A percentile compares a stretch with the other conserved stretches of the same genome.
phyloP scores from a whole-genome alignment of 1,140 invertebrate genomes.

The Leucophenga varia region DNA sequence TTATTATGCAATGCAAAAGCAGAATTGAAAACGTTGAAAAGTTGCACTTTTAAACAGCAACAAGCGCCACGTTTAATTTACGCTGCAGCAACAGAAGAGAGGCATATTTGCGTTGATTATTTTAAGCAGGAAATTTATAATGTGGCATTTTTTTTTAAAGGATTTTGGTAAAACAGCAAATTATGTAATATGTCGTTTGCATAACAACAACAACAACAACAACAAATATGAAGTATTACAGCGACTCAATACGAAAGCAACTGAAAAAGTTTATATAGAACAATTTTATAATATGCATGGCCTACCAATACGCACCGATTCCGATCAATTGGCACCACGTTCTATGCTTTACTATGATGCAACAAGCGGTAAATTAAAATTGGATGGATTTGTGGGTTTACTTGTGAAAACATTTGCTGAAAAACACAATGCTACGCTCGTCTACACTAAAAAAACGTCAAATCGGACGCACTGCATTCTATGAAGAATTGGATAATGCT shows the following conservation, averaged over 20 bases:
- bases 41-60: conserved; percentile 26
- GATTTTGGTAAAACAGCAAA: no score
- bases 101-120: conserved; percentile 16
- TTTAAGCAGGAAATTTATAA: conserved; percentile 28
- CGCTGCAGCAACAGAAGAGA: not conserved
- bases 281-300: conserved; percentile 35
- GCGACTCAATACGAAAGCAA: not conserved
- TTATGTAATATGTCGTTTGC: no score
- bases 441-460: not conserved
- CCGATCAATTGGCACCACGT: conserved; percentile 21
- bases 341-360: conserved; percentile 20
- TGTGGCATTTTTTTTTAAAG: no score
- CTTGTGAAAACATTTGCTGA: conserved; percentile 20
- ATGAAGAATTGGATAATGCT: not conserved
- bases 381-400: conserved; percentile 27
- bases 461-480: not conserved
- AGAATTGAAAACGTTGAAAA: conserved; percentile 20
- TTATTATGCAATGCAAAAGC: conserved; percentile 14
- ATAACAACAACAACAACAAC: conserved; percentile 8
- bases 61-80: conserved; percentile 15
- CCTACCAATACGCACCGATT: conserved; percentile 7
- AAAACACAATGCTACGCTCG: conserved; percentile 28
- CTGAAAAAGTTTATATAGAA: conserved; percentile 19
- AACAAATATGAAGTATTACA: conserved; percentile 1
- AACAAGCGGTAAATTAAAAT: not conserved